These are phyloP conservation scores for Chironomus riparius DNA, from an alignment of 2,888 invertebrate genomes.

Conservation along the genomic window DNA sequence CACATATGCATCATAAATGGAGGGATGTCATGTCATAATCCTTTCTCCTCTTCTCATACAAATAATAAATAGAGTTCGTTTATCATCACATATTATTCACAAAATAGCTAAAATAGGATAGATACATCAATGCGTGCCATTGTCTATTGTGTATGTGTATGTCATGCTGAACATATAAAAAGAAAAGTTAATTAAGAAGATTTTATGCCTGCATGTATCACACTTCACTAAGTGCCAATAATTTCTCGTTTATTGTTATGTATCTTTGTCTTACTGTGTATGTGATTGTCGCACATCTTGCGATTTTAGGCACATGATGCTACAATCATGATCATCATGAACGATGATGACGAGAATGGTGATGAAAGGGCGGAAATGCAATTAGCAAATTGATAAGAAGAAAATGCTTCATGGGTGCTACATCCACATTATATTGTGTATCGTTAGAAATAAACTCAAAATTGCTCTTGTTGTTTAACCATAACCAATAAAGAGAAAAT, in stretches of 20 bases:
- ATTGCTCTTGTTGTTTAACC: background rate
- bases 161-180: background rate
- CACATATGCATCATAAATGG: background rate
- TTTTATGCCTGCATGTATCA: background rate
- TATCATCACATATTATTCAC: too few relatives aligned
- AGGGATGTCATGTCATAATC: background rate
- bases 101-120: too few relatives aligned
- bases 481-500: too few relatives aligned
- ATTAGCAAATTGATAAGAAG: background rate
- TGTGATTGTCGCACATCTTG: background rate
- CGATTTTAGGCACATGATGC: background rate
- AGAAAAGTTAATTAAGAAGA: slow-evolving; percentile 6
- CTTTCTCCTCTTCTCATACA: background rate
- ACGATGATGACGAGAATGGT: background rate
- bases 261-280: background rate
- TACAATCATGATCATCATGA: background rate
- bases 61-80: too few relatives aligned
- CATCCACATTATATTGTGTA: too few relatives aligned
- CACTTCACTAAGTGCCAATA: slow-evolving; percentile 2
- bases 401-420: background rate
- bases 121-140: too few relatives aligned
- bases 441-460: background rate
- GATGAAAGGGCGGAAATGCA: background rate
- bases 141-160: background rate
- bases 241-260: background rate